Evolutionary conservation across 1,140 invertebrate genomes (phyloP), one percentile per base, ranked within the genome.

Genomic region (Drosophila kepulauana): DNA sequence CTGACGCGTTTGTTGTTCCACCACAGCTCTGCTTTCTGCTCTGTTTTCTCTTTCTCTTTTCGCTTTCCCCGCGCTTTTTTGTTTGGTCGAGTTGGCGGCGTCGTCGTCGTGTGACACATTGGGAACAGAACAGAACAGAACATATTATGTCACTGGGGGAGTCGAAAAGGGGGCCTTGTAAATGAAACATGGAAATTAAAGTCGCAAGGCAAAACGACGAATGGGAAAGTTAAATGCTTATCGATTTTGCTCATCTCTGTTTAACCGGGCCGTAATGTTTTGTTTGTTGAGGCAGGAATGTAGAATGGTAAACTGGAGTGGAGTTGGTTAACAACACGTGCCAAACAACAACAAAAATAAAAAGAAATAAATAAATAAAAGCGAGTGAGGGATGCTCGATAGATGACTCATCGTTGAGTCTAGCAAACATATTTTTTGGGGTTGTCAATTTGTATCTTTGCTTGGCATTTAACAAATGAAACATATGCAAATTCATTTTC

Each of bases 211-310:
- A 71, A 25, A 3, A 3, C 20, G 20, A 3, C 20, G 20, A 25
- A 73, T 56, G 65, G 59, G 64, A 72, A 84, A 71, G 73, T 75
- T 80, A 69, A 81, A 69, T 52, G 70, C 13, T 72, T 87, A 87
- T 87, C 77, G 84, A 87, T 89, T 87, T 86, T 88, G 56, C 30
- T 63, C 56, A 68, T 64, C 63, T 64, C 58, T 62, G 25, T 57
- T 57, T 72, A 66, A 11, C 46, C 58, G 30, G 52, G 35, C 8
- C 56, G 20, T 63, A 87, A 87, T 41, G 46, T 58, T 25, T 75
- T 56, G 56, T 78, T 72, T 84, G 80, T 87, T 87, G 84, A 67
- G 84, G 84, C 84, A 87, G 84, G 72, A 70, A 73, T 54, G 20
- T 48, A 52, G 65, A 38, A 58, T 64, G 28, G 52, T 56, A 75